These are phyloP conservation scores for Cossypha dichroa DNA, from an alignment of 2,797 vertebrate species.

Conservation along the genomic window DNA sequence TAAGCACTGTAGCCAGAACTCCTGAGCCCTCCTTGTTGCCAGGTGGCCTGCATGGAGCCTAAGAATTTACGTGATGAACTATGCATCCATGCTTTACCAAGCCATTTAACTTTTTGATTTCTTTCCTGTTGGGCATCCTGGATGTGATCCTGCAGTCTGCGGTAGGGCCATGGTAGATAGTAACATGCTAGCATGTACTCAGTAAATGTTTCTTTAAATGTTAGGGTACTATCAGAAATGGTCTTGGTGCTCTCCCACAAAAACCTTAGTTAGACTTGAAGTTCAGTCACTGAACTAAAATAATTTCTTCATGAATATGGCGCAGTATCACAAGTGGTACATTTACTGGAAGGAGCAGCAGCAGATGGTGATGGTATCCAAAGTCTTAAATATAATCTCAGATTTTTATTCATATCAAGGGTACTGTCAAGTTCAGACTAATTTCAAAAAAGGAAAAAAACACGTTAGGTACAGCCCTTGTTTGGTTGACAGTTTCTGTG, in stretches of 20 bases:
- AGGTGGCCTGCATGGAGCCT: not conserved
- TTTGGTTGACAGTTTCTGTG: not conserved
- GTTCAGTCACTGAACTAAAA: not conserved
- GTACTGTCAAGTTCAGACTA: not conserved
- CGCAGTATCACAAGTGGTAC: not conserved
- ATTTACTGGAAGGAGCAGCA: not conserved
- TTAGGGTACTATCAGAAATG: not conserved
- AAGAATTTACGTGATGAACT: not conserved
- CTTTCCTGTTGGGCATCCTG: not conserved
- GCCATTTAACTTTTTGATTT: not conserved
- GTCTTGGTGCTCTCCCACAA: not conserved
- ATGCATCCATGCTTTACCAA: not conserved
- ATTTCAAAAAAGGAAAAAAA: not conserved
- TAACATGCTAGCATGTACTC: not conserved
- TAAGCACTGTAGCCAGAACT: not conserved
- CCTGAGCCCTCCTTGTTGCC: not conserved
- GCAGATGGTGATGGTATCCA: not conserved
- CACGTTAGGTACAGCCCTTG: fast-evolving
- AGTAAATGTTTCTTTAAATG: not conserved
- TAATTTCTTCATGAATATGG: not conserved
- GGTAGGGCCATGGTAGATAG: not conserved
- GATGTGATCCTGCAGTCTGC: not conserved
- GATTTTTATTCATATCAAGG: not conserved
- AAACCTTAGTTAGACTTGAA: not conserved
- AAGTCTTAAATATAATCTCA: not conserved